Evolutionary conservation across 2,797 vertebrate genomes (phyloP).

Genomic region (Fratercula arctica): DNA sequence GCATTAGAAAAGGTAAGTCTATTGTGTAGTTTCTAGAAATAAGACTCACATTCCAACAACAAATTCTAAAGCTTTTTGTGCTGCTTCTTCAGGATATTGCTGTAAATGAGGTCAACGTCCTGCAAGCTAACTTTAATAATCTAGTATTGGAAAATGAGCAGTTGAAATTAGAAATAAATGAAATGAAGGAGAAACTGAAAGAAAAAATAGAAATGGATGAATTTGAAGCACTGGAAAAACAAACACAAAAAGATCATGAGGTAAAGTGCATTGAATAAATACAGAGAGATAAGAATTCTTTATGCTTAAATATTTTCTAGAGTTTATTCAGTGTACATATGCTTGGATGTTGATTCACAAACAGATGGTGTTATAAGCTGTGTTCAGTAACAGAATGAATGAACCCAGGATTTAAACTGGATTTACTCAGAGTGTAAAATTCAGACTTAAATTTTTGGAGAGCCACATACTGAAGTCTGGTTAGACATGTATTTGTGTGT

Average conservation of each 20-base stretch:
- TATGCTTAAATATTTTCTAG: neutral
- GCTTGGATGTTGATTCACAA: neutral
- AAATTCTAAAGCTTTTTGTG: neutral
- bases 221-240: conserved; percentile 86
- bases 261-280: conserved; percentile 69
- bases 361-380: neutral
- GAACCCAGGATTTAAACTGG: neutral
- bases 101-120: conserved; percentile 54
- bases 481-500: neutral
- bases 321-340: neutral
- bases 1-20: conserved; percentile 81
- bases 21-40: neutral
- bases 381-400: neutral
- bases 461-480: neutral
- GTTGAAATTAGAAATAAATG: conserved; percentile 69
- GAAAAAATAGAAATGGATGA: conserved; percentile 85
- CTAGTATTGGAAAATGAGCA: conserved; percentile 74
- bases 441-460: neutral
- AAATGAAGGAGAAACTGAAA: conserved; percentile 73
- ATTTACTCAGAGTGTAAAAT: neutral
- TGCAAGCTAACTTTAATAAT: conserved; percentile 66
- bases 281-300: neutral
- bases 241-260: conserved; percentile 83
- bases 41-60: neutral
- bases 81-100: conserved; percentile 65